Base-by-base conservation (phyloP, 2,797 vertebrate genomes). In the Syngnathus rostellatus region DNA sequence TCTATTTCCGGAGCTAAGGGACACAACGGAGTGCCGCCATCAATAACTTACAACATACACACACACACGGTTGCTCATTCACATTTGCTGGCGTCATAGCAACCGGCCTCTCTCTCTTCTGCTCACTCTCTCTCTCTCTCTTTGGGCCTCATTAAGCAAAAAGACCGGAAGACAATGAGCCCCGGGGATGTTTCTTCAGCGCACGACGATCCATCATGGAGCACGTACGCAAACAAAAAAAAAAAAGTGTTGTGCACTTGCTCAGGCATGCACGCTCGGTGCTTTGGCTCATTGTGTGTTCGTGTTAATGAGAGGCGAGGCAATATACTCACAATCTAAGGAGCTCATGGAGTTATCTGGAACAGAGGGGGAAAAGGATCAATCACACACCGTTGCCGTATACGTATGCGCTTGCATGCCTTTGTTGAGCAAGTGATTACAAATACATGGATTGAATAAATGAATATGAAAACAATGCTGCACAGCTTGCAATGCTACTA, bases 1-100 rank as follows among this genome's bases (percentile, higher is more conserved):
- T 99, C 97, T 70, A 98, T 94, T 88, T 98, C 97, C 68, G 95
- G 94, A 81, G 94, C 97, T 99, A 84, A 46, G 63, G 62, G 50
- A 53, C 94, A 96, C 98, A 84, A 38, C n/a, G 43, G 50, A 64
- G 76, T 78, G 75, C 45, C 10, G 2, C 67, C 81, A 76, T 81
- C 59, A 77, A 79, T 71, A 78, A 72, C 77, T 48, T 45, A 68
- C 65, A 70, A 81, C 58, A 21, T 9, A 60, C 38, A 59, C 38
- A 9, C 57, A 9, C 65, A 23, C 41, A 64, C 70, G 68, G 65
- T 39, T 75, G 76, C 82, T 75, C 74, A 84, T 77, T 85, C 81
- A 69, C 75, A 81, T 71, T 55, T 6, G 43, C 38, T 23, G 9
- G 58, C 63, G 50, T 48, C 68, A 51, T n/a, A 50, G 41, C 60